Evolutionary conservation across 2,113 vertebrate genomes (phyloP).

Genomic region (Phocoena sinus): DNA sequence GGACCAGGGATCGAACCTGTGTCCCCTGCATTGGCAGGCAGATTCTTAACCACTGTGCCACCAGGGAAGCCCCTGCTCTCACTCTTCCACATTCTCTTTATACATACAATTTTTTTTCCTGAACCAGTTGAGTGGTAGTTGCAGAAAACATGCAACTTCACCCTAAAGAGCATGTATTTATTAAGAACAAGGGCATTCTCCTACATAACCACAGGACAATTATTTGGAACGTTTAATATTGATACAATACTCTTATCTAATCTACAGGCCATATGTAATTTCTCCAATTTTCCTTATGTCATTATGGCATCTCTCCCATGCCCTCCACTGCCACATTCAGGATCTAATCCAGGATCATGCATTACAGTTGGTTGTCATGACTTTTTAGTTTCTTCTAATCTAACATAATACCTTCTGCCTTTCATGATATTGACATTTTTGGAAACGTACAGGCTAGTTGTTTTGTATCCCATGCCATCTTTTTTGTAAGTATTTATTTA

Average conservation of each 20-base stretch:
- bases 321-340: background rate
- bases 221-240: background rate
- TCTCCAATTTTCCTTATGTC: background rate
- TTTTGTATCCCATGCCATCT: background rate
- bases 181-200: background rate
- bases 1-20: too few relatives aligned
- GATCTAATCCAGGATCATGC: background rate
- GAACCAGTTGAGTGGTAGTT: background rate
- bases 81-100: background rate
- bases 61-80: background rate
- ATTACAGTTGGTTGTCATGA: background rate
- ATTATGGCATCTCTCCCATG: background rate
- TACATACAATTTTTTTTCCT: background rate
- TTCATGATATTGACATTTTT: background rate
- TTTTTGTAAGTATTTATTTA: background rate
- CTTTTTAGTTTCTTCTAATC: background rate
- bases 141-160: background rate
- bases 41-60: too few relatives aligned
- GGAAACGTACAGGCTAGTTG: background rate
- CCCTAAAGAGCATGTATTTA: background rate
- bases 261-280: background rate
- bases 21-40: too few relatives aligned
- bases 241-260: background rate
- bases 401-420: background rate
- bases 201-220: background rate